Evolutionary conservation across 2,113 vertebrate species (phyloP).

Genomic region (Vulpes ferrilata): DNA sequence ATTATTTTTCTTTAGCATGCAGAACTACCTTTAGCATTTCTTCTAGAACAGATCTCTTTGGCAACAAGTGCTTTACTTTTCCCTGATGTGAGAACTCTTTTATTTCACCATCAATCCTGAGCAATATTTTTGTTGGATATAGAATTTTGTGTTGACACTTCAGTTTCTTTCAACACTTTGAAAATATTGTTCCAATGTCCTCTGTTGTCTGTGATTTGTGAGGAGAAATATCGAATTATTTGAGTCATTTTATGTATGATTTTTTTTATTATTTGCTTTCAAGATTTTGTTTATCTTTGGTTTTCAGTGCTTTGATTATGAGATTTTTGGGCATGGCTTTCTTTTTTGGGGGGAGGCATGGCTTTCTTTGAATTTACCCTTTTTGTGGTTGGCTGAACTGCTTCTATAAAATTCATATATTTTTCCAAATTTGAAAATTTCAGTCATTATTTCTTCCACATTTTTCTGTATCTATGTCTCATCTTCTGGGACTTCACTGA

Average conservation of each 20-base stretch:
- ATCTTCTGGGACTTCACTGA: not conserved
- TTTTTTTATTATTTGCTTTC: slow-evolving; percentile 22
- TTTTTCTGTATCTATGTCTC: not conserved
- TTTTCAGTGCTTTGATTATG: not conserved
- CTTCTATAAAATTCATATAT: slow-evolving; percentile 17
- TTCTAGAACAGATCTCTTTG: not conserved
- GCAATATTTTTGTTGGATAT: slow-evolving; percentile 9
- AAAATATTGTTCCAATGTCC: not conserved
- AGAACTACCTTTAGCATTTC: not conserved
- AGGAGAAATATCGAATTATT: not conserved
- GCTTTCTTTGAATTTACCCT: not conserved
- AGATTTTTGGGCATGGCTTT: not conserved
- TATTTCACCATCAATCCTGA: not conserved
- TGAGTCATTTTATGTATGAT: not conserved
- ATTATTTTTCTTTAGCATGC: not conserved
- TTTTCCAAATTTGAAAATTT: slow-evolving; percentile 5
- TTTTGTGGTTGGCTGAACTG: not conserved
- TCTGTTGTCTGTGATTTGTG: not conserved
- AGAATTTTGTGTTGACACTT: slow-evolving; percentile 37
- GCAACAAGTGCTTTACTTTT: slow-evolving; percentile 1
- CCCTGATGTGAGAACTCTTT: not conserved
- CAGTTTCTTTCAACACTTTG: slow-evolving; percentile 28
- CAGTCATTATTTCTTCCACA: not conserved
- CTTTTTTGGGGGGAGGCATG: not conserved
- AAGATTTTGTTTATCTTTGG: not conserved